Conservation (phyloP, 2,888 invertebrate genomes). For the Drosophila flavopinicola region DNA sequence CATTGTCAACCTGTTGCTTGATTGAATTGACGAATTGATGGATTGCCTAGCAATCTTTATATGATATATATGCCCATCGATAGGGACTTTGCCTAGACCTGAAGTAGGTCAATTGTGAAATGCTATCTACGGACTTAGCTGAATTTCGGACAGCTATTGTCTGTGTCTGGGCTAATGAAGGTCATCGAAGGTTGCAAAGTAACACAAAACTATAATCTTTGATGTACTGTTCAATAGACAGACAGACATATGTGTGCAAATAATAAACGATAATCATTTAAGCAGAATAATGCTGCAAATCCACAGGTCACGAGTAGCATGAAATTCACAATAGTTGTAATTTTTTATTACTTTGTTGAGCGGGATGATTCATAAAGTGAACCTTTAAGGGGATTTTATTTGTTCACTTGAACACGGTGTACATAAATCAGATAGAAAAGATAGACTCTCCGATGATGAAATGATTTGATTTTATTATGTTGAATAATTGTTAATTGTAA, state of each 20-base stretch:
- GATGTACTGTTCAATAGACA: background rate
- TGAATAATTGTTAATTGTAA: no score
- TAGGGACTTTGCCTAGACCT: constrained; percentile 12
- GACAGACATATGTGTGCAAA: no score
- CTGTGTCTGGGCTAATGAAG: constrained; percentile 25
- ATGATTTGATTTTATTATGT: no score
- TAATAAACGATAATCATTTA: constrained; percentile 4
- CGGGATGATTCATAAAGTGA: background rate
- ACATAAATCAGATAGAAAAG: no score
- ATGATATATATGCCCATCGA: no score
- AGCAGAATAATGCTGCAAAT: background rate
- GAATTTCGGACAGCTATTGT: constrained; percentile 14
- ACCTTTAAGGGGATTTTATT: background rate
- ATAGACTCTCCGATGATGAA: no score
- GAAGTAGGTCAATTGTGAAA: constrained; percentile 51
- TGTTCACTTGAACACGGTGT: no score
- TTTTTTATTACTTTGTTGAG: constrained; percentile 13
- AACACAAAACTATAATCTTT: background rate
- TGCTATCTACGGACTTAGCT: constrained; percentile 13
- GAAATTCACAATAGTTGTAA: constrained; percentile 4
- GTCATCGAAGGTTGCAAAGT: constrained; percentile 23
- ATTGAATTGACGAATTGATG: constrained; percentile 33
- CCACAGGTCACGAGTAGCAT: constrained; percentile 7
- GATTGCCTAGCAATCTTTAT: constrained; percentile 4
- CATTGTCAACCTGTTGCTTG: constrained; percentile 47